Evolutionary conservation across 1,140 invertebrate species (phyloP).

Genomic region (Neomicropteryx cornuta): DNA sequence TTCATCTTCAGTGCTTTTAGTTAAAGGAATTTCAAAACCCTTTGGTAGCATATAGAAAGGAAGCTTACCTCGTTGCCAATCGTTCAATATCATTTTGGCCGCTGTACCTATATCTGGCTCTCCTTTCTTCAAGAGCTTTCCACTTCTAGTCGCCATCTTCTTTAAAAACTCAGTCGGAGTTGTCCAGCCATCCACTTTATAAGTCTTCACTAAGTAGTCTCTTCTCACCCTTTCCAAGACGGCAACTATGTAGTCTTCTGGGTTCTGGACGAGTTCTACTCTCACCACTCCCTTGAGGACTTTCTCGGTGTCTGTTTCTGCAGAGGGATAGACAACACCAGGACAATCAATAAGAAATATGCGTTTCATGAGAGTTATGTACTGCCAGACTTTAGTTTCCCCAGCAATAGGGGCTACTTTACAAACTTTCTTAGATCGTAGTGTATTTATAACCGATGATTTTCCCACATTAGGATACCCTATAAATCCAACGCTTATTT

Average conservation of each 20-base stretch:
- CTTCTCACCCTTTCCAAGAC: constrained; percentile 80
- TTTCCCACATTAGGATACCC: constrained; percentile 99
- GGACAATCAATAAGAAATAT: constrained; percentile 99
- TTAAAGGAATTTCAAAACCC: constrained; percentile 53
- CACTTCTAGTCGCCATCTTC: constrained; percentile 73
- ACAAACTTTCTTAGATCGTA: constrained; percentile 91
- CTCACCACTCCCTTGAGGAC: constrained; percentile 93
- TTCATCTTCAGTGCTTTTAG: constrained; percentile 9
- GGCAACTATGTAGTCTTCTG: constrained; percentile 86
- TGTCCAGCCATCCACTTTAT: constrained; percentile 73
- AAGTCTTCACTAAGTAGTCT: constrained; percentile 88
- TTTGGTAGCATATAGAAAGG: constrained; percentile 88
- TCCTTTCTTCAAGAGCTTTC: constrained; percentile 91
- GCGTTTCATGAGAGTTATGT: constrained; percentile 93
- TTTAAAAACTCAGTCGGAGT: constrained; percentile 85
- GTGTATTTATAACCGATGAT: constrained; percentile 95
- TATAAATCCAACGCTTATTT: constrained; percentile 98
- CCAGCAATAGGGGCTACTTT: constrained; percentile 98
- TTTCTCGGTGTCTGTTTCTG: constrained; percentile 88
- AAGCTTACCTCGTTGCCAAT: constrained; percentile 96
- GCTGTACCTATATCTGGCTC: constrained; percentile 85
- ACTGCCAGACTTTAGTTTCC: constrained; percentile 99
- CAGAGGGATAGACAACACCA: constrained; percentile 92
- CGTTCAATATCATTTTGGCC: constrained; percentile 94
- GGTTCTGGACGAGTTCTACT: constrained; percentile 88